Evolutionary conservation across 2,797 vertebrate genomes (phyloP), one percentile per base, ranked within the genome.

Genomic region (Onychomys torridus): DNA sequence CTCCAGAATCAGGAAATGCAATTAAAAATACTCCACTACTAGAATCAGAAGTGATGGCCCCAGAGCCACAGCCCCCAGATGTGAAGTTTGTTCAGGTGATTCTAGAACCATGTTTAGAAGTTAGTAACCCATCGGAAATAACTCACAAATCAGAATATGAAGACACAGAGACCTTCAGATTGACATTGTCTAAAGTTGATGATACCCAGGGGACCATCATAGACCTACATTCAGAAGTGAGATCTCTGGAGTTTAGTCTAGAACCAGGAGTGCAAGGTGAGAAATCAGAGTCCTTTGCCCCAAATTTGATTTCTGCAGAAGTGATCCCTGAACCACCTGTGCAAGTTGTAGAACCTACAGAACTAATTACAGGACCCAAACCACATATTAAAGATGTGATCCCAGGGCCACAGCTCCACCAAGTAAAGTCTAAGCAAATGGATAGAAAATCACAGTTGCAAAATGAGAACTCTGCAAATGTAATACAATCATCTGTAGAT

Each of bases 401-500:
- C 27, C 46, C 63, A 96, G 91, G 37, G 46, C 52, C 86, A 95
- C 89, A 95, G 91, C 37, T 88, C 46, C 76, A 92, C 63, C 63
- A n/a, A 86, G 57, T 71, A 29, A 93, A 92, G 43, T 46, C 43
- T 46, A 46, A 6, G 43, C 43, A 46, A 46, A 46, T 46, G 43
- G 43, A 46, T 46, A 61, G n/a, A 93, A 73, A 90, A 59, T 12
- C 71, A 93, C 90, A 96, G 37, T 43, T 90, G 57, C 84, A 95
- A 91, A 81, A 57, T 19, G 19, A 37, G 19, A 61, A 46, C 43
- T 71, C 29, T 75, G 71, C 63, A 78, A 73, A 95, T 94, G 82
- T 94, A 95, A 90, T 37, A 19, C 89, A 75, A 94, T 86, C 75
- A 90, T 76, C 77, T 67, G 89, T 52, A 85, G 90, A 90, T 81